A percentile compares a stretch with the other conserved stretches of the same genome.
These are phyloP conservation scores for Drosophila fulvimacula DNA, from an alignment of 2,888 invertebrate genomes.

Conservation along the genomic window DNA sequence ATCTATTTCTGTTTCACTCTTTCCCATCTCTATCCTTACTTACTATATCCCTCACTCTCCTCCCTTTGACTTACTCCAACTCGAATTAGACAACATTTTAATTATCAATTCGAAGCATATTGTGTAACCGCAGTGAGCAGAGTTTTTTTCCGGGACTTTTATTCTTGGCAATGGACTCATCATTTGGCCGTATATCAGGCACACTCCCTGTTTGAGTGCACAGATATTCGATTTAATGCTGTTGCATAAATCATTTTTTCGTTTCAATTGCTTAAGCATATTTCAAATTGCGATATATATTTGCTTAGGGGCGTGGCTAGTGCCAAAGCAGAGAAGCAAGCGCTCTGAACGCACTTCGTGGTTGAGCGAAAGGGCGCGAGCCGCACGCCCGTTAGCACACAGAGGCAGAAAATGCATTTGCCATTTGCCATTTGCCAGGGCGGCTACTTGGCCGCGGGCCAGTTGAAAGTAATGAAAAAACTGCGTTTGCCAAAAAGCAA, in stretches of 20 bases:
- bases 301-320: constrained; percentile 55
- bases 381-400: constrained; percentile 48
- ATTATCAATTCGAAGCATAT: constrained; percentile 4
- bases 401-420: constrained; percentile 57
- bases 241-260: constrained; percentile 81
- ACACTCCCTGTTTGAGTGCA: constrained; percentile 53
- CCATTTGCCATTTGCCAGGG: constrained; percentile 59
- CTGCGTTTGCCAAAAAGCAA: constrained; percentile 74
- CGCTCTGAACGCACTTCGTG: constrained; percentile 37
- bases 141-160: background rate
- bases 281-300: constrained; percentile 56
- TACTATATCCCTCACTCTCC: background rate
- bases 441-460: constrained; percentile 66
- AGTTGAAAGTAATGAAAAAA: constrained; percentile 75
- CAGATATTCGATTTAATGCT: constrained; percentile 80
- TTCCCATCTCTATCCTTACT: too few species aligned
- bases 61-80: background rate
- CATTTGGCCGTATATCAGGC: constrained; percentile 56
- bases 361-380: constrained; percentile 33
- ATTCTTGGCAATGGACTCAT: constrained; percentile 24
- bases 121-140: background rate
- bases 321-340: constrained; percentile 29
- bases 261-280: constrained; percentile 77
- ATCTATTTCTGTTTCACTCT: too few species aligned
- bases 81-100: background rate